Conservation (phyloP, 2,797 vertebrate genomes). For the Pipistrellus kuhlii region DNA sequence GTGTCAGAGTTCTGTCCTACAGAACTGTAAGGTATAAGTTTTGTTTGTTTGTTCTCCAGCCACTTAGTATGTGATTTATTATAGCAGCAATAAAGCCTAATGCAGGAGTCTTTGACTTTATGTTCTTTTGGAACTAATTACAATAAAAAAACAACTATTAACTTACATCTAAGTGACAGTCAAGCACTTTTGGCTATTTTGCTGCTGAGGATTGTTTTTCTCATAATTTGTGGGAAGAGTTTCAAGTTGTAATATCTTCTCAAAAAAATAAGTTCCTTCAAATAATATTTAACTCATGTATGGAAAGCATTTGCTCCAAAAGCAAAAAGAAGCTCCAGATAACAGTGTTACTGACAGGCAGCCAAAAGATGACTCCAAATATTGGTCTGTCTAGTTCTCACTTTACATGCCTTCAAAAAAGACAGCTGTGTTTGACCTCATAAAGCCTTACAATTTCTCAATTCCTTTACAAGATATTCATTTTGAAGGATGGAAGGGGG, state of each 20-base stretch:
- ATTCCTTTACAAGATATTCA: too few relatives aligned
- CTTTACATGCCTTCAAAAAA: not conserved
- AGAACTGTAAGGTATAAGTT: not conserved
- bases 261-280: not conserved
- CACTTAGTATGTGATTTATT: not conserved
- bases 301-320: not conserved
- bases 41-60: not conserved
- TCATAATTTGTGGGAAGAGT: not conserved
- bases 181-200: not conserved
- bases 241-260: not conserved
- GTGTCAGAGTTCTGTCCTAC: not conserved
- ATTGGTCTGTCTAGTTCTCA: not conserved
- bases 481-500: too few relatives aligned
- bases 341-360: not conserved
- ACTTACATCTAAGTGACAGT: not conserved
- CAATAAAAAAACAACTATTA: not conserved
- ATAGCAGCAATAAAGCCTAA: not conserved
- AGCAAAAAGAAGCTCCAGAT: not conserved
- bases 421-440: not conserved
- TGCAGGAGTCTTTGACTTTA: not conserved
- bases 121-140: conserved; percentile 7
- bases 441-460: not conserved
- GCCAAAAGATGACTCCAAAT: not conserved
- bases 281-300: not conserved
- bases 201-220: not conserved